A percentile compares a stretch with the other conserved stretches of the same genome.
Conservation (phyloP, 2,113 vertebrate genomes). For the Pseudorhombus dupliciocellatus region DNA sequence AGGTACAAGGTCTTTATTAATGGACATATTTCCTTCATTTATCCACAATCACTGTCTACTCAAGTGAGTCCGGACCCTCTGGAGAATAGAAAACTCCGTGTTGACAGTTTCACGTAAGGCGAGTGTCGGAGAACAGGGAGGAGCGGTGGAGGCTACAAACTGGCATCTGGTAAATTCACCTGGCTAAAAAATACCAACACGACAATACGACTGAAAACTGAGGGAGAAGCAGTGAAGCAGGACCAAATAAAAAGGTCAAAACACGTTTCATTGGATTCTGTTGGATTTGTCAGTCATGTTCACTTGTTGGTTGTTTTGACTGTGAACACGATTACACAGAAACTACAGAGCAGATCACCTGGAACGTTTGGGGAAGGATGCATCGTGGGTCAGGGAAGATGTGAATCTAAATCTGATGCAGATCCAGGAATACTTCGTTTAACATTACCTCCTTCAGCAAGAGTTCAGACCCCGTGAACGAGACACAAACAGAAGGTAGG, state of each 20-base stretch:
- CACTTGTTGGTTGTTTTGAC: background rate
- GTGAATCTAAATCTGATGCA: background rate
- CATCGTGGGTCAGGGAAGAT: background rate
- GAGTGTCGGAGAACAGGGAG: constrained; percentile 19
- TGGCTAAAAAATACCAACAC: constrained; percentile 12
- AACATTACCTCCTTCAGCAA: too few species aligned
- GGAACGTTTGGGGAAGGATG: too few species aligned
- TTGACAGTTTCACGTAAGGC: constrained; percentile 39
- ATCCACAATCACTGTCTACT: constrained; percentile 24
- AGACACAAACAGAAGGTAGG: too few species aligned
- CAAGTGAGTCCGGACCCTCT: constrained; percentile 12
- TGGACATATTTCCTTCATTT: constrained; percentile 17
- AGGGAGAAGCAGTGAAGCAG: background rate
- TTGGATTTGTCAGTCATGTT: too few species aligned
- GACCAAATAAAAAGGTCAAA: background rate
- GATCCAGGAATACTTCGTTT: background rate
- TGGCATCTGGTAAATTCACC: constrained; percentile 48
- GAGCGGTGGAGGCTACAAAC: constrained; percentile 37
- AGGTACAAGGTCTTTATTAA: constrained; percentile 51
- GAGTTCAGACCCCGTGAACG: too few species aligned
- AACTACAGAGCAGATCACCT: background rate
- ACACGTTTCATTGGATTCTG: background rate
- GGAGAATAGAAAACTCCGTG: background rate
- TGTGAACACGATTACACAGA: background rate
- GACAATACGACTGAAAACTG: background rate